Evolutionary conservation across 2,113 vertebrate species (phyloP), one percentile per base, ranked within the genome.

Genomic region (Reinhardtius hippoglossoides): DNA sequence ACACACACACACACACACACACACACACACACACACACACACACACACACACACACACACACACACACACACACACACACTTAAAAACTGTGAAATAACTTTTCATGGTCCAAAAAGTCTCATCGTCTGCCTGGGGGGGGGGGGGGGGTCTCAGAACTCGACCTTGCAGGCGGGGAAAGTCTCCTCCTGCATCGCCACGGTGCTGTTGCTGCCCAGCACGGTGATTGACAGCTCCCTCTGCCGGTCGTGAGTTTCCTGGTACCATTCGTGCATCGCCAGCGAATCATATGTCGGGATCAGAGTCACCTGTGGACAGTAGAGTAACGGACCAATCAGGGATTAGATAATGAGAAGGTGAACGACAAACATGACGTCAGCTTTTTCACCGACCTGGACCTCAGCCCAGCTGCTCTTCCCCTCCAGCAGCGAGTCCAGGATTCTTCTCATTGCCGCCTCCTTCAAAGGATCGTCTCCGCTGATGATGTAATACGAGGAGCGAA

Each of bases 111-210:
- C 35, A 37, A 1, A 37, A 42, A 56, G 57, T 35, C 27, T 27
- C 26, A 14, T 55, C 0, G 15, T 58, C 13, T 67, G 46, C 27
- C 4, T 10, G 56, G 5, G 37, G 0, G 9, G 37, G 71, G 74
- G 56, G 5, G 27, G 57, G 35, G 10, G 31, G 31, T 7, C n/a
- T 95, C 92, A 98, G 92, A 98, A 98, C 89, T 98, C 97, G 62
- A 98, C 95, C 93, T 98, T 99, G 93, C 97, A 99, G 67, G 97
- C 97, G 0, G 97, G 97, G 83, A 98, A 99, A 60, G 96, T 97
- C 87, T 98, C 97, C 0, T 97, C 97, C 92, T 98, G 97, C 96
- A 98, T 99, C 87, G 96, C 96, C 27, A 99, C 97, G 0, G 97
- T 97, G 92, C 97, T 98, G 94, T 96, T 97, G 84, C 95, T 97